Conservation (phyloP, 2,888 invertebrate species). For the Spisula solida region DNA sequence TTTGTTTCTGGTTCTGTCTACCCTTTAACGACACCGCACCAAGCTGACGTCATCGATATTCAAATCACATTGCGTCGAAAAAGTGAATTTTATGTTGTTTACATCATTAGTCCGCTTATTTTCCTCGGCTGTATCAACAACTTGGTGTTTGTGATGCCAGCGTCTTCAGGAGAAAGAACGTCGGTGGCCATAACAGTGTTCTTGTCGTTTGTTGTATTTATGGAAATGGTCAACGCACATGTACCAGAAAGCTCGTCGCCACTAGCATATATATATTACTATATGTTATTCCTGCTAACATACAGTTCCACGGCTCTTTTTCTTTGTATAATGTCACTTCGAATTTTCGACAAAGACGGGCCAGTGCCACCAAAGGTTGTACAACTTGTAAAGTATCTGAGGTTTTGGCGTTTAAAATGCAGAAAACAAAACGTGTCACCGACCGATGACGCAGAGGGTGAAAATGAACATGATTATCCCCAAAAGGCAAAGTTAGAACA, state of each 20-base stretch:
- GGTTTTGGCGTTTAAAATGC: background rate
- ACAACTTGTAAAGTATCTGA: background rate
- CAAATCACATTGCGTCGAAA: constrained; percentile 37
- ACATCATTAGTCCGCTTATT: constrained; percentile 57
- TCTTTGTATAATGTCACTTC: constrained; percentile 46
- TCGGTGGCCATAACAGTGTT: constrained; percentile 63
- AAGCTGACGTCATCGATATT: no score
- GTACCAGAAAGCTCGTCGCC: constrained; percentile 63
- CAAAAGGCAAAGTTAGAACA: no score
- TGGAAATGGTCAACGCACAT: constrained; percentile 62
- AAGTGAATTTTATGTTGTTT: constrained; percentile 50
- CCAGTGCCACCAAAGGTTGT: constrained; percentile 30
- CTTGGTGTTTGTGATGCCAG: constrained; percentile 61
- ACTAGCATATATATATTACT: constrained; percentile 59
- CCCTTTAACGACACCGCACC: no score
- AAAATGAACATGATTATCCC: no score
- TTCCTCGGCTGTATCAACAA: constrained; percentile 54
- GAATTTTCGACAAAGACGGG: constrained; percentile 44
- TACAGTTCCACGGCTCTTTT: constrained; percentile 53
- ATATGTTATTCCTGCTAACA: constrained; percentile 51
- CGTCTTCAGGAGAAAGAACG: constrained; percentile 58
- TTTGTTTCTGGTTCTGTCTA: background rate
- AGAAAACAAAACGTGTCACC: background rate
- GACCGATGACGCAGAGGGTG: no score
- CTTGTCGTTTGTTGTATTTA: constrained; percentile 63